Evolutionary conservation across 2,797 vertebrate genomes (phyloP).

Genomic region (Chiloscyllium punctatum): DNA sequence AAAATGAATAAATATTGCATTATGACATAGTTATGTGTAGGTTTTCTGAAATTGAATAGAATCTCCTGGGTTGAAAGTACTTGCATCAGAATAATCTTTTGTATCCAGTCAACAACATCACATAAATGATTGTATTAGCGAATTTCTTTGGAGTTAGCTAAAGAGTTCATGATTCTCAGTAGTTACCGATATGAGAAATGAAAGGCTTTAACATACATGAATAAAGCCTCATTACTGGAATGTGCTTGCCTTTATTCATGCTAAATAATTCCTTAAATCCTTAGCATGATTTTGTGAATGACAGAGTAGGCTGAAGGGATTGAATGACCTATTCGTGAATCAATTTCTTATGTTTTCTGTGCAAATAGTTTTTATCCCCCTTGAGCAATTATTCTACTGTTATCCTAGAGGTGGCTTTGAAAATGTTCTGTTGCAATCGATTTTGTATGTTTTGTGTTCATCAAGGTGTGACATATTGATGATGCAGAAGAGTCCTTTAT

Average conservation of each 20-base stretch:
- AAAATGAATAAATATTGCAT: neutral
- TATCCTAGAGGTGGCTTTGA: neutral
- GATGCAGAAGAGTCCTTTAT: neutral
- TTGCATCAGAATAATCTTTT: neutral
- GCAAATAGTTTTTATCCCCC: neutral
- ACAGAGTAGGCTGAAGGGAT: too few species aligned
- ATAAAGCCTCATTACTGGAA: neutral
- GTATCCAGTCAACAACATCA: neutral
- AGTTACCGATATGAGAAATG: neutral
- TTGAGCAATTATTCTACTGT: neutral
- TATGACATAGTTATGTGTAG: neutral
- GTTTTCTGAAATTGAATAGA: neutral
- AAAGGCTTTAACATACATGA: neutral
- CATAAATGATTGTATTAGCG: neutral
- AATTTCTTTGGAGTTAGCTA: neutral
- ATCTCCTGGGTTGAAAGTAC: neutral
- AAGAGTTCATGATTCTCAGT: neutral
- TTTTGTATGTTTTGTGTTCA: neutral
- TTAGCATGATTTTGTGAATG: too few species aligned
- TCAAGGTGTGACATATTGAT: neutral
- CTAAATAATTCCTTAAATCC: neutral
- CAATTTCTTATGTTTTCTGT: too few species aligned
- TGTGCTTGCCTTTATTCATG: neutral
- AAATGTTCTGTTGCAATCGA: neutral
- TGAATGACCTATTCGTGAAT: too few species aligned